phyloP scores from a whole-genome alignment of 2,797 vertebrate species.

The Peromyscus melanophrys region DNA sequence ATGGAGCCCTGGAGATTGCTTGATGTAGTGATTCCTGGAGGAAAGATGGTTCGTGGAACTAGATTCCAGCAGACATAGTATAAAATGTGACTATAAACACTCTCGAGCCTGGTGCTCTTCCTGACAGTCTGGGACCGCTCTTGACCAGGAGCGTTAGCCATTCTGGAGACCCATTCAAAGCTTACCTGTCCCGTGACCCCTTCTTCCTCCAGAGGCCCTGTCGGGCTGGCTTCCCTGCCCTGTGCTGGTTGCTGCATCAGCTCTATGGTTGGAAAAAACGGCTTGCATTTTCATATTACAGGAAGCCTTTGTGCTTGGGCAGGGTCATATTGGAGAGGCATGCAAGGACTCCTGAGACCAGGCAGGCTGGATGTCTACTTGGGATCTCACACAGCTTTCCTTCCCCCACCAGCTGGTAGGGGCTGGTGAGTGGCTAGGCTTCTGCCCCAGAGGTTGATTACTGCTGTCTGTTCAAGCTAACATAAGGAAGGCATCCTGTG shows the following conservation, averaged over 20 bases:
- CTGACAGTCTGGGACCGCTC: neutral
- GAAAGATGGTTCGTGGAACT: neutral
- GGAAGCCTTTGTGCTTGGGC: slow-evolving; percentile 2
- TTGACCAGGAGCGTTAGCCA: neutral
- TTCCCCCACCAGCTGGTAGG: neutral
- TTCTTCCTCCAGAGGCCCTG: neutral
- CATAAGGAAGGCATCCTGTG: neutral
- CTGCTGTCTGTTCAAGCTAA: neutral
- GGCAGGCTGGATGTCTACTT: neutral
- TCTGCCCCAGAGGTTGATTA: slow-evolving; percentile 25
- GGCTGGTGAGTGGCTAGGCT: neutral
- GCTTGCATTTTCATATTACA: slow-evolving; percentile 57
- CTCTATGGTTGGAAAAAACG: neutral
- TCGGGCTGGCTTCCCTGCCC: neutral
- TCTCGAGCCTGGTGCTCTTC: neutral
- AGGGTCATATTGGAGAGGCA: neutral
- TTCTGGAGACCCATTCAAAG: neutral
- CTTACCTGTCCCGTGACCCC: neutral
- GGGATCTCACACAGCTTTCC: neutral
- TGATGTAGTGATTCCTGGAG: neutral
- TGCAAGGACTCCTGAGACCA: neutral
- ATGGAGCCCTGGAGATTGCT: neutral
- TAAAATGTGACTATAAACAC: neutral
- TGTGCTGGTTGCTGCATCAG: neutral
- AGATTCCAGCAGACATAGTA: neutral